These are phyloP conservation scores for Listrodromus nycthemerus DNA, from an alignment of 2,888 invertebrate species.

Conservation along the genomic window DNA sequence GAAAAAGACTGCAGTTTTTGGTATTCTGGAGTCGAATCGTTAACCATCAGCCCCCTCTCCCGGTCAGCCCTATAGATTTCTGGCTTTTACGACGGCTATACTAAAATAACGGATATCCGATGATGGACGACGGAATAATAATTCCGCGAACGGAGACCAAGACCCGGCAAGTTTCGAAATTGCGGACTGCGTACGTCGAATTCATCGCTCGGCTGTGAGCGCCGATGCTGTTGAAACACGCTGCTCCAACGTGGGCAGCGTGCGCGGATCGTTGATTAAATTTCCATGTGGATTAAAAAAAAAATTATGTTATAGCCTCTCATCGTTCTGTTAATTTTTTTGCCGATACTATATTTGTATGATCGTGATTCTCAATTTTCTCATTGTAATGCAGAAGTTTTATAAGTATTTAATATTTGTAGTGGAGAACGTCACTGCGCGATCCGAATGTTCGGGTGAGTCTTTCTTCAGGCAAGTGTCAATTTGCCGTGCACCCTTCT, in stretches of 20 bases:
- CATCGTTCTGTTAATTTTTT: conserved; percentile 11
- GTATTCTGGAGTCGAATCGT: conserved; percentile 36
- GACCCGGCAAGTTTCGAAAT: conserved; percentile 44
- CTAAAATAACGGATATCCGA: conserved; percentile 66
- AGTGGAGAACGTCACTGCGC: too few relatives aligned
- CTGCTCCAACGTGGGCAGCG: background rate
- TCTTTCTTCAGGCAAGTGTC: too few relatives aligned
- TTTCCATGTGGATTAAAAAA: conserved; percentile 27
- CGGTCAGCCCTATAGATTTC: conserved; percentile 57
- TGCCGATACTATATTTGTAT: background rate
- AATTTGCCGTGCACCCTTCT: too few relatives aligned
- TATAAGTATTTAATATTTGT: too few relatives aligned
- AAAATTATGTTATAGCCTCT: background rate
- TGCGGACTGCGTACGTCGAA: conserved; percentile 36
- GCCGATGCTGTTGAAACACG: conserved; percentile 11
- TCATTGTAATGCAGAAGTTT: conserved; percentile 1
- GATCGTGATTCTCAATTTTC: conserved; percentile 1
- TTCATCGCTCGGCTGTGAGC: conserved; percentile 9
- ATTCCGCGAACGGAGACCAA: conserved; percentile 56
- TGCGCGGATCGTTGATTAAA: conserved; percentile 5
- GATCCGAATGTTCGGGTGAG: too few relatives aligned
- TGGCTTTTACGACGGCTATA: conserved; percentile 51
- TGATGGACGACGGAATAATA: conserved; percentile 64
- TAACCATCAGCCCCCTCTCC: conserved; percentile 23
- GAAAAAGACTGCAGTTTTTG: background rate